These are phyloP conservation scores for Drosophila pseudotalamancana DNA, from an alignment of 2,888 invertebrate genomes.

Conservation along the genomic window DNA sequence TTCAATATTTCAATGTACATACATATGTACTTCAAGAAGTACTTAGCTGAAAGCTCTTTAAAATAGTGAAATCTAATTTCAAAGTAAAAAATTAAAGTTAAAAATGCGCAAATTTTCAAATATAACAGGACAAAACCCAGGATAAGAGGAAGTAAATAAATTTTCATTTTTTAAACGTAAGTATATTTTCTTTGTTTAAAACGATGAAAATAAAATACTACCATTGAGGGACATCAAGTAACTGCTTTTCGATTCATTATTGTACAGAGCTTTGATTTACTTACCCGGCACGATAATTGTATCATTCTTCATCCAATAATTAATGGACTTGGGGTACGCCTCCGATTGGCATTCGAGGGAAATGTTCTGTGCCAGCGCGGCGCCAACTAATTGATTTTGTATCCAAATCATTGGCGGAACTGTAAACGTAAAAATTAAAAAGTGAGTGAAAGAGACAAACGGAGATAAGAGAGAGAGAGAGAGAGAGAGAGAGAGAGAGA, in stretches of 20 bases:
- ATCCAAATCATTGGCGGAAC: slow-evolving; percentile 91
- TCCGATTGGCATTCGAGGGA: slow-evolving; percentile 90
- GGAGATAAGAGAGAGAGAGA: background rate
- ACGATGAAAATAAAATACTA: background rate
- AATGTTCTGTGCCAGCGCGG: slow-evolving; percentile 87
- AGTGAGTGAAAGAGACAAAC: background rate
- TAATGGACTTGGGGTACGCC: slow-evolving; percentile 90
- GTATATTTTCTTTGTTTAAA: background rate
- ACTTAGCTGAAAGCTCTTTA: too few species aligned
- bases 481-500: background rate
- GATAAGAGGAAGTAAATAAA: too few species aligned
- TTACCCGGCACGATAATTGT: slow-evolving; percentile 88
- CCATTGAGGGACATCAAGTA: background rate
- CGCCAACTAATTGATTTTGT: slow-evolving; percentile 90
- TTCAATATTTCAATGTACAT: too few species aligned
- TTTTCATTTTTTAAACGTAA: too few species aligned
- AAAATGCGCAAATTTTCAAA: too few species aligned
- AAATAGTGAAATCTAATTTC: too few species aligned
- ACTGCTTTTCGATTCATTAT: background rate
- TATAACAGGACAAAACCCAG: too few species aligned
- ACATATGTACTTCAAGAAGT: too few species aligned
- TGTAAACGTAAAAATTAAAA: slow-evolving; percentile 74
- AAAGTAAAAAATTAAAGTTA: too few species aligned
- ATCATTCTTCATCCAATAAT: slow-evolving; percentile 89
- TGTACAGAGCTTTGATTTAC: slow-evolving; percentile 7